Base-by-base conservation (phyloP, 2,888 invertebrate genomes). In the Junonia oenone region DNA sequence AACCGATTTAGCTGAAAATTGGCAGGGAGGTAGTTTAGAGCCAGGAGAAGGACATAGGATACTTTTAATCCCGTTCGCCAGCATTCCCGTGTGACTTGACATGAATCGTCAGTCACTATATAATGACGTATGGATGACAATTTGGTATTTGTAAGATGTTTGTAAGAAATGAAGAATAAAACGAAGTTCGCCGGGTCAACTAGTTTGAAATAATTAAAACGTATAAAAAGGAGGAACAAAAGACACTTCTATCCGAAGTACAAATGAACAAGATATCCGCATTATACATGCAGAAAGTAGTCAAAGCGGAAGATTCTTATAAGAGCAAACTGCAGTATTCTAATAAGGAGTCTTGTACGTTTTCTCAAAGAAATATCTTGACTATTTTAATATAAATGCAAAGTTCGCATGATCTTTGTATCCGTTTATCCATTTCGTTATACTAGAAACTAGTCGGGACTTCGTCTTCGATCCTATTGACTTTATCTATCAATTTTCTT, bases 341-440 rank as follows among this genome's bases (percentile, higher is more conserved):
- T 55, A 55, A 55, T 50, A 55, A 50, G 45, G 50, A 45, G 14
- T 35, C 31, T 55, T 55, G 55, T 55, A 55, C 38, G 45, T 55
- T 55, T 49, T 55, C 55, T 45, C 46, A 55, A 55, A 51, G 55
- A 55, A 51, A 55, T 38, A 19, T 38, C 50, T 47, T 19, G 17
- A 49, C 43, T 45, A 45, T 51, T 55, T 51, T 55, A 51, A 55
- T 51, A 51, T 51, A 55, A 55, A 55, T 55, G 55, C 55, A 38
- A 50, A 55, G 55, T 51, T 51, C 22, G 22, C 46, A 46, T 46
- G 55, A 55, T 55, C 50, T 55, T 48, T 55, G 40, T 54, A 48
- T 47, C 47, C 15, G 47, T 40, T 43, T 43, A 43, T 43, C 43
- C 26, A 3, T 26, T 17, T 22, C n/a, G 6, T 17, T 43, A 43